Percentiles rank a stretch among this genome's conserved stretches.
phyloP scores from a whole-genome alignment of 37 sponge, comb jelly and placozoan genomes.

The Aplysina aerophoba region DNA sequence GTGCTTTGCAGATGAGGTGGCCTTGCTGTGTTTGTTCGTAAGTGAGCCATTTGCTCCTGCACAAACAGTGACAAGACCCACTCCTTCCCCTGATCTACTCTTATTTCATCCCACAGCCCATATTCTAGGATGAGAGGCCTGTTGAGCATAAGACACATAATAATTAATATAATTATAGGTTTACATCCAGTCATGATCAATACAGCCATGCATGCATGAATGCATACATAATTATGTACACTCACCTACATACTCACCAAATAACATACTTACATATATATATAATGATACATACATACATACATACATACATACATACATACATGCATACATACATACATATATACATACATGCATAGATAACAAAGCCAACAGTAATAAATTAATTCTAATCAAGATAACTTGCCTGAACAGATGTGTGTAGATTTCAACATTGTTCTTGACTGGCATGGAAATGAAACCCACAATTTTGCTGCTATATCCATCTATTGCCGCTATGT shows the following conservation, averaged over 20 bases:
- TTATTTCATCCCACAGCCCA: slow-evolving; percentile 73
- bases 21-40: slow-evolving; percentile 42
- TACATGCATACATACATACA: background rate
- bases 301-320: background rate
- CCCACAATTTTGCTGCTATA: slow-evolving; percentile 42
- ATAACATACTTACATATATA: background rate
- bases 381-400: background rate
- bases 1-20: slow-evolving; percentile 51
- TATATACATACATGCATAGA: background rate
- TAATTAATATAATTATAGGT: background rate
- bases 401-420: slow-evolving; percentile 20
- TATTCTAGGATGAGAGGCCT: slow-evolving; percentile 57
- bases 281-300: background rate
- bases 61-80: slow-evolving; percentile 63
- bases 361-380: background rate
- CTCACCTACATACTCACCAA: too few relatives aligned
- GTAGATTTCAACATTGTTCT: slow-evolving; percentile 55
- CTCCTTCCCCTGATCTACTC: slow-evolving; percentile 73
- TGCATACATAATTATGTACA: too few relatives aligned
- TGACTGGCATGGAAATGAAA: slow-evolving; percentile 44
- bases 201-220: background rate
- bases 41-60: slow-evolving; percentile 47
- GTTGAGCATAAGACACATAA: background rate
- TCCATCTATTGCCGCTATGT: slow-evolving; percentile 52
- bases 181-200: background rate